A percentile compares a stretch with the other conserved stretches of the same genome.
Evolutionary conservation across 2,797 vertebrate species (phyloP).

Genomic region (Sternarchorhynchus goeldii): DNA sequence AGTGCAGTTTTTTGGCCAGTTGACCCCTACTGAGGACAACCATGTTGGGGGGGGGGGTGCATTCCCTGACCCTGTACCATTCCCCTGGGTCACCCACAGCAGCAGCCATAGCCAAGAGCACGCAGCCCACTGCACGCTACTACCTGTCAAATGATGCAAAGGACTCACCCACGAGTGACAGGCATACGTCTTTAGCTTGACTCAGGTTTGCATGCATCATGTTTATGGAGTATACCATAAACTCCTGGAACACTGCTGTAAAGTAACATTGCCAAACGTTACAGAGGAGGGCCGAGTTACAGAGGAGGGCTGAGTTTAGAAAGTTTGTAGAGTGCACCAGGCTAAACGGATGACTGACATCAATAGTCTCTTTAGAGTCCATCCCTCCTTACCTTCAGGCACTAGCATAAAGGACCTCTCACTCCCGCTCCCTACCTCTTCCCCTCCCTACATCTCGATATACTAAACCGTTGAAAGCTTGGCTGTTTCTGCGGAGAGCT

Average conservation of each 20-base stretch:
- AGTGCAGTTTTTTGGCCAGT: constrained; percentile 5
- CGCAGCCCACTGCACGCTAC: neutral
- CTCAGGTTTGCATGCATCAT: constrained; percentile 8
- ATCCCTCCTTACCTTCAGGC: constrained; percentile 60
- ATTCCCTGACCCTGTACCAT: neutral
- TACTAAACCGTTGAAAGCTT: constrained; percentile 65
- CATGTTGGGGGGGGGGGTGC: neutral
- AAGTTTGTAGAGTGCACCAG: constrained; percentile 17
- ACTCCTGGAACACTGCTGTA: neutral
- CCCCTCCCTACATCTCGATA: constrained; percentile 47
- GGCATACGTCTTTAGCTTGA: constrained; percentile 14
- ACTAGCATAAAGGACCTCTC: constrained; percentile 63
- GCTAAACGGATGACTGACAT: constrained; percentile 38
- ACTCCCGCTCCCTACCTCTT: constrained; percentile 27
- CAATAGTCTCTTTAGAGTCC: constrained; percentile 37
- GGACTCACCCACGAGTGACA: constrained; percentile 22
- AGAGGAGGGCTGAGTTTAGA: neutral
- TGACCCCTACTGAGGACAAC: neutral
- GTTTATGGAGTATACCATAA: neutral
- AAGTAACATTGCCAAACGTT: constrained; percentile 1
- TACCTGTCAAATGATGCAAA: neutral
- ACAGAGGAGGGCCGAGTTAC: neutral
- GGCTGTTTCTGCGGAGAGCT: constrained; percentile 63
- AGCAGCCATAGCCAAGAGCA: constrained; percentile 8
- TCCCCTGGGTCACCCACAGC: neutral